Percentiles rank a stretch among this genome's conserved stretches.
Conservation (phyloP, 2,888 invertebrate species). For the Alsophila aescularia region DNA sequence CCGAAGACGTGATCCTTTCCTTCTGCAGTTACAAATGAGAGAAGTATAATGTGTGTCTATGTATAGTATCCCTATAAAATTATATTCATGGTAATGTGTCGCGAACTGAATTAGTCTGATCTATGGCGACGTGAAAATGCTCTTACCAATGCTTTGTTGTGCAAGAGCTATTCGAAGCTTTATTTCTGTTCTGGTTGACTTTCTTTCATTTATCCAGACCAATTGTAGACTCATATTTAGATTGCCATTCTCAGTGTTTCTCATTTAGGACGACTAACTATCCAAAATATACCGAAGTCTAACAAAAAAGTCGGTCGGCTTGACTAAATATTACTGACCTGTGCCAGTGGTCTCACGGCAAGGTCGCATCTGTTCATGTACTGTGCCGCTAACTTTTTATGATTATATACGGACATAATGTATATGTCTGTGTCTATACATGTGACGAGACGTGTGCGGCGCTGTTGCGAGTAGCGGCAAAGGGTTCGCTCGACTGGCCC, state of each 20-base stretch:
- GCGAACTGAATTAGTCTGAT: background rate
- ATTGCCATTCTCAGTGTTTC: background rate
- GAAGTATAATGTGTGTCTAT: too few relatives aligned
- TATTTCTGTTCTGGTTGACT: background rate
- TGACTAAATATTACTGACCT: slow-evolving; percentile 19
- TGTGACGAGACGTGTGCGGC: background rate
- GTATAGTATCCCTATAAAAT: too few relatives aligned
- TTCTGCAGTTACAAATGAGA: too few relatives aligned
- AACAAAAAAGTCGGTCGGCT: slow-evolving; percentile 1
- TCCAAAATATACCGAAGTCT: background rate
- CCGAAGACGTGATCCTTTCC: too few relatives aligned
- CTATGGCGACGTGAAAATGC: background rate
- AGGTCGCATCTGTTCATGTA: slow-evolving; percentile 17
- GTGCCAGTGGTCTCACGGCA: slow-evolving; percentile 14
- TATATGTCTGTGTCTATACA: background rate
- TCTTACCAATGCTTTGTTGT: background rate
- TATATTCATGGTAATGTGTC: too few relatives aligned
- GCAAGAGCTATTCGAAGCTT: slow-evolving; percentile 16
- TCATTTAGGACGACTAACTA: background rate
- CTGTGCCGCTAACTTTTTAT: slow-evolving; percentile 12
- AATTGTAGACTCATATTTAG: background rate
- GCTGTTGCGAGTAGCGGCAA: background rate
- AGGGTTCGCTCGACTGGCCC: background rate
- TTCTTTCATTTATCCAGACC: background rate
- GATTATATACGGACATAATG: background rate